These are phyloP conservation scores for Sycophila sp. DNA, from an alignment of 1,140 invertebrate genomes.

Conservation along the genomic window DNA sequence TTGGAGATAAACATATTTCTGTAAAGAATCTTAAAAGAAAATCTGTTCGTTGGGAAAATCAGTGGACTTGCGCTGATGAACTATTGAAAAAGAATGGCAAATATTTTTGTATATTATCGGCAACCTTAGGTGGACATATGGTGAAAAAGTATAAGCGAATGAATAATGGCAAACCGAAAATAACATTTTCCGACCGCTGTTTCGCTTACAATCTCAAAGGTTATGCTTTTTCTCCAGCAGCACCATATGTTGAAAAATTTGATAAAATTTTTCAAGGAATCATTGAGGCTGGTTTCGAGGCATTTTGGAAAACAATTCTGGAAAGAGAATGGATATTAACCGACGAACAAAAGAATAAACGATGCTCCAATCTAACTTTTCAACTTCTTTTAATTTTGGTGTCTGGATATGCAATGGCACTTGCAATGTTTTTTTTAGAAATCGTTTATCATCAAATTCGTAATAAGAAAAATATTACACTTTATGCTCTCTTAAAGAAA, in stretches of 20 bases:
- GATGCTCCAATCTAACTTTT: too few species aligned
- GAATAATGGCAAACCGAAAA: neutral
- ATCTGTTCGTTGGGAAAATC: neutral
- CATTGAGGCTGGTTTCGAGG: neutral
- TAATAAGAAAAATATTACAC: too few species aligned
- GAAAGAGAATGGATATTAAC: too few species aligned
- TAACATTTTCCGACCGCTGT: neutral
- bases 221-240: neutral
- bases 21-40: constrained; percentile 1
- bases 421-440: too few species aligned
- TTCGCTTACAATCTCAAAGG: neutral
- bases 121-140: neutral
- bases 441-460: too few species aligned
- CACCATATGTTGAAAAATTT: constrained; percentile 1
- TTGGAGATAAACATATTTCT: neutral
- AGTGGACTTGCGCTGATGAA: rapidly evolving
- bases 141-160: neutral
- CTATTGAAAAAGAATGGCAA: neutral
- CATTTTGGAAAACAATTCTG: neutral
- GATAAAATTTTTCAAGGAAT: neutral
- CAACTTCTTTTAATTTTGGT: too few species aligned
- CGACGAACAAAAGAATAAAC: too few species aligned
- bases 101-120: neutral
- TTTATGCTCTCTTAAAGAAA: too few species aligned
- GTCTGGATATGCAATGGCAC: too few species aligned